Conservation (phyloP, 1,140 invertebrate genomes). For the Hycleus cichorii region DNA sequence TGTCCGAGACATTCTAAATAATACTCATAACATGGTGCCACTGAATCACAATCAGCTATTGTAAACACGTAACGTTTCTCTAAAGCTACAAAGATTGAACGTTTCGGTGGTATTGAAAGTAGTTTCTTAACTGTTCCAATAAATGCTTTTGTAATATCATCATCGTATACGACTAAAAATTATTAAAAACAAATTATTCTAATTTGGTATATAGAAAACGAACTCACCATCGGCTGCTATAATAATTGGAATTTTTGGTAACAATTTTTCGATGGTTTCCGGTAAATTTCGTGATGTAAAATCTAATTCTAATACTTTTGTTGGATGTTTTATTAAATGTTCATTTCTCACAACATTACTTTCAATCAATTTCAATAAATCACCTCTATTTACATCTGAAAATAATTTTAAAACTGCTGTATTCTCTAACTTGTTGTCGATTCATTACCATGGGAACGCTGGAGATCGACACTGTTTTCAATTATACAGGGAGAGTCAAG, state of each 20-base stretch:
- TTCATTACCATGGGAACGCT: no score
- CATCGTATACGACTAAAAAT: constrained; percentile 77
- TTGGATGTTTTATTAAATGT: constrained; percentile 44
- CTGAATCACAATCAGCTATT: constrained; percentile 65
- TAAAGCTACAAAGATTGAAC: constrained; percentile 67
- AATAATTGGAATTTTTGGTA: constrained; percentile 52
- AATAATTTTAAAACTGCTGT: neutral
- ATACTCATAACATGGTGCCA: constrained; percentile 78
- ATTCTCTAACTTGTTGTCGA: no score
- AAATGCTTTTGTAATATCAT: constrained; percentile 75
- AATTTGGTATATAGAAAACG: neutral
- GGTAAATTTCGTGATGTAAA: constrained; percentile 56
- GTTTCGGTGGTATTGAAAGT: constrained; percentile 50
- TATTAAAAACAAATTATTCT: constrained; percentile 14
- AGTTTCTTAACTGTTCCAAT: constrained; percentile 64
- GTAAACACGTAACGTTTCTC: constrained; percentile 86
- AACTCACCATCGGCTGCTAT: constrained; percentile 70
- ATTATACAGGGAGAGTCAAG: no score
- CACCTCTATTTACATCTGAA: constrained; percentile 68
- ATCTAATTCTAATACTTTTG: constrained; percentile 56
- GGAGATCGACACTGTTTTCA: no score
- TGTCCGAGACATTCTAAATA: constrained; percentile 57
- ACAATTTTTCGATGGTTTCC: constrained; percentile 45
- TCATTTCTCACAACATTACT: constrained; percentile 61
- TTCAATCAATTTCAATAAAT: constrained; percentile 65